Evolutionary conservation across 1,140 invertebrate species (phyloP).

Genomic region (Trichoplusia ni): DNA sequence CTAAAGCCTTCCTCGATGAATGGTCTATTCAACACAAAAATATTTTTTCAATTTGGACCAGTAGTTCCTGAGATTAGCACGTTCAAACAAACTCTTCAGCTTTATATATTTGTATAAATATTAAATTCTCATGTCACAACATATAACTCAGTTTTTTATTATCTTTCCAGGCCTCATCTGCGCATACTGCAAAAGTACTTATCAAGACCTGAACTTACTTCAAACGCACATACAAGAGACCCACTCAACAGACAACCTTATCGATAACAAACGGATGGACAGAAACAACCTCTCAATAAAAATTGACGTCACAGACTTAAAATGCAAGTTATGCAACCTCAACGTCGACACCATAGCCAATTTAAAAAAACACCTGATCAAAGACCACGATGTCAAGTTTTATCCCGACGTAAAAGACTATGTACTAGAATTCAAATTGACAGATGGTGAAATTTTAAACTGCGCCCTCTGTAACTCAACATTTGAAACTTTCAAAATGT

Average conservation of each 20-base stretch:
- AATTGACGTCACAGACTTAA: constrained; percentile 67
- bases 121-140: too few relatives aligned
- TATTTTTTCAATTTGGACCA: not conserved
- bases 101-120: too few relatives aligned
- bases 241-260: constrained; percentile 47
- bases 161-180: constrained; percentile 52
- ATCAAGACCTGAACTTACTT: constrained; percentile 42
- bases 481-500: constrained; percentile 70
- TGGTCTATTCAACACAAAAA: not conserved
- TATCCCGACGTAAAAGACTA: constrained; percentile 63
- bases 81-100: not conserved
- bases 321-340: constrained; percentile 55
- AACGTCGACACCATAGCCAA: constrained; percentile 46
- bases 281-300: constrained; percentile 66
- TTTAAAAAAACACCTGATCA: constrained; percentile 57
- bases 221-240: constrained; percentile 45
- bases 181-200: constrained; percentile 62
- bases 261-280: constrained; percentile 52
- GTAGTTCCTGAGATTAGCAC: not conserved
- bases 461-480: constrained; percentile 64
- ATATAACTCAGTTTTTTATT: not conserved
- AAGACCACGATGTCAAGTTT: constrained; percentile 60
- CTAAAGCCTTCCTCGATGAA: too few relatives aligned
- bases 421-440: constrained; percentile 67
- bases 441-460: constrained; percentile 50